Evolutionary conservation across 2,888 invertebrate genomes (phyloP), one percentile per base, ranked within the genome.

Genomic region (Andrena praecox): DNA sequence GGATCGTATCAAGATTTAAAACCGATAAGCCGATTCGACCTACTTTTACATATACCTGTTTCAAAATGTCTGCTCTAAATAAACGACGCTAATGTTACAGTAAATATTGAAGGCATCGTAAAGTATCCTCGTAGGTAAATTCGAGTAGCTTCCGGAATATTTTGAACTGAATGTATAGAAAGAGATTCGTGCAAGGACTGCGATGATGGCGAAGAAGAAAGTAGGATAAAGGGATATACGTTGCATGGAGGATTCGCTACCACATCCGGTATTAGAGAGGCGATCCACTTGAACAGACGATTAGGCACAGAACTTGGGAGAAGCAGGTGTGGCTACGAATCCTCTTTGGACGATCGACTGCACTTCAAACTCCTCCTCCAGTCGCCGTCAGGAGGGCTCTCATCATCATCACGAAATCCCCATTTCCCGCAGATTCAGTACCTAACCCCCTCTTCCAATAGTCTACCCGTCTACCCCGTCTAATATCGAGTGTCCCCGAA

Each of bases 261-360:
- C 27, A 54, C 68, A 33, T 35, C 68, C 33, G 54, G 27, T 54
- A 68, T 68, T 68, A 68, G 68, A 54, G 35, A 27, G 54, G 54
- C 54, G 68, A 68, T 69, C 69, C 48, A 29, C 69, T 70, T 48
- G 59, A 56, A 59, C 59, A 70, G 59, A 48, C 59, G 59, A 70
- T 70, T 70, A 59, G 54, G 59, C 69, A 42, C 59, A 59, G 48
- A 70, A 70, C 69, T 70, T 70, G 69, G 12, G 56, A 59, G 59
- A 70, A 70, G 59, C 69, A 70, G 59, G 59, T 70, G 59, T 66
- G 52, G 24, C 50, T 64, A 68, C 52, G 69, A 60, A 54, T 80
- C 79, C 50, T 50, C 42, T 60, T 60, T 33, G 48, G 69, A 24
- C 64, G 69, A 70, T 70, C 70, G 66, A 75, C 67, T 62, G 60